Evolutionary conservation across 2,797 vertebrate genomes (phyloP), one percentile per base, ranked within the genome.

Genomic region (Brachyalestes nurse): DNA sequence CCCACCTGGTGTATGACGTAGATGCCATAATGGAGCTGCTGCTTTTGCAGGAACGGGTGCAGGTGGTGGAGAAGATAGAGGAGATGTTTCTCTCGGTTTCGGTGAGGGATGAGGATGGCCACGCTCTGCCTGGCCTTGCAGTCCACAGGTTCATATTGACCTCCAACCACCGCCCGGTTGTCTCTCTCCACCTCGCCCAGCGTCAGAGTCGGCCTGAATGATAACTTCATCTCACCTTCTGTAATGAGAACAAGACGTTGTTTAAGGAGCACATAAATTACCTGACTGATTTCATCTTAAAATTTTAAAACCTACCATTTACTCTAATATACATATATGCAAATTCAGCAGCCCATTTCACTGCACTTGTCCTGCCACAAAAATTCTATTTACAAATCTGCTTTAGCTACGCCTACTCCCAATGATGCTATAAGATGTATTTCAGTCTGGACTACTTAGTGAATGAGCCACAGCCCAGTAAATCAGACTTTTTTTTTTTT

Each of bases 1-100:
- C 55, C 55, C 55, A 99, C 98, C 97, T 99, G 98, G 84, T 99
- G 96, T 85, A 99, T 96, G 87, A 99, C 86, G 0, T 98, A 99
- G 82, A 99, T 95, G 88, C 90, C 93, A 0, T 99, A 99, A 69
- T 97, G 96, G 47, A 99, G 91, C 88, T 98, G 98, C 92, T 99
- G 98, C 79, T 97, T 93, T 87, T 99, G 97, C 66, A 99, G 90
- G 83, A 99, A 98, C 0, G 97, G 97, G 83, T 99, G 98, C 19
- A 99, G 94, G 88, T 99, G 94, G 38, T 97, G 88, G 58, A 99
- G 90, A 34, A 99, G 93, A 90, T 98, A 99, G 69, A 96, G 90
- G 47, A 99, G 95, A 78, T 99, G 98, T 53, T 88, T 95, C 91
- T 99, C 98, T 12, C 98, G 88, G 85, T 93, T 95, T 72, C 98